These are phyloP conservation scores for Tretioscincus oriximinensis DNA, from an alignment of 2,113 vertebrate species.

Conservation along the genomic window DNA sequence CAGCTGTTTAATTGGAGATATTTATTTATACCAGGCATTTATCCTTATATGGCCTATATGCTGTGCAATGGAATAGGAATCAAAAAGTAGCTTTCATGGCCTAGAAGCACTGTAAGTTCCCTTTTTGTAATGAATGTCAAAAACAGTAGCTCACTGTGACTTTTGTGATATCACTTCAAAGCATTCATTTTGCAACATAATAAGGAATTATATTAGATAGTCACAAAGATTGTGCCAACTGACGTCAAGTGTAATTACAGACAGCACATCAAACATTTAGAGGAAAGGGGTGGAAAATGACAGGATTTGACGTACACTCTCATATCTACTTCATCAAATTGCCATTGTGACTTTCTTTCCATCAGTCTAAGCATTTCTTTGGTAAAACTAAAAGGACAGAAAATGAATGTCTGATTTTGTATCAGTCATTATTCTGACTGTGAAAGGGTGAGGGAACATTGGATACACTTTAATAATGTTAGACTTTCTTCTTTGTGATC, in stretches of 20 bases:
- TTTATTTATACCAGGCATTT: background rate
- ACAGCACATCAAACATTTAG: constrained; percentile 27
- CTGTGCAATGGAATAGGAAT: background rate
- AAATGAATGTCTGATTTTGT: constrained; percentile 12
- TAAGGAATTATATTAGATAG: constrained; percentile 28
- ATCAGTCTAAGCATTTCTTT: constrained; percentile 4
- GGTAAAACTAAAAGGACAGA: constrained; percentile 16
- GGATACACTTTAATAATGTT: constrained; percentile 31
- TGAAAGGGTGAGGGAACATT: background rate
- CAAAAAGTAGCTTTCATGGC: background rate
- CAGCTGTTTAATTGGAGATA: background rate
- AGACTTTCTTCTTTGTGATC: constrained; percentile 6
- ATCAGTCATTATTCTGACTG: background rate
- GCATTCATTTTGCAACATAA: constrained; percentile 16
- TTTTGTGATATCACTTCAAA: constrained; percentile 2
- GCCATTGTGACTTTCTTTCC: constrained; percentile 1
- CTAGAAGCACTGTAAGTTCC: background rate
- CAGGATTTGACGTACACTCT: background rate
- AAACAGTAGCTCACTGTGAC: constrained; percentile 15
- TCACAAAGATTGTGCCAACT: constrained; percentile 12
- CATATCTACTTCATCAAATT: constrained; percentile 33
- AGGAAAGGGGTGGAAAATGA: background rate
- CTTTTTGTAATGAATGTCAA: constrained; percentile 28
- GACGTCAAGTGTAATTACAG: constrained; percentile 25
- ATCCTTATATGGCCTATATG: background rate